Conservation (phyloP, 1,140 invertebrate genomes). For the Aphaenogaster rudis region DNA sequence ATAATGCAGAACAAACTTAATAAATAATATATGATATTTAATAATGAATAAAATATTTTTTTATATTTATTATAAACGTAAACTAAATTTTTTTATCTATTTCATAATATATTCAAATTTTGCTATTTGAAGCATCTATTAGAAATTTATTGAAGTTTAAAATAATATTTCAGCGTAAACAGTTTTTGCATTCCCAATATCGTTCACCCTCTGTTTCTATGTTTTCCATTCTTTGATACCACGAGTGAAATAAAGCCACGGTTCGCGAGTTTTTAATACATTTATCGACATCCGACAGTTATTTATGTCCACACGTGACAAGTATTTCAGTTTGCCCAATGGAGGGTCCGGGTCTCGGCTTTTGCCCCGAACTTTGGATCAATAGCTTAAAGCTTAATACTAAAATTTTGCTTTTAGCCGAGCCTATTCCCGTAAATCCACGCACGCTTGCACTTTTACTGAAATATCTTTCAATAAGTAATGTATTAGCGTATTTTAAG, state of each 20-base stretch:
- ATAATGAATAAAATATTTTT: constrained; percentile 18
- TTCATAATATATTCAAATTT: not conserved
- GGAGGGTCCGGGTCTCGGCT: constrained; percentile 63
- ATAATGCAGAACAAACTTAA: not conserved
- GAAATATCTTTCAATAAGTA: constrained; percentile 5
- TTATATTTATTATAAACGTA: not conserved
- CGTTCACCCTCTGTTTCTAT: constrained; percentile 73
- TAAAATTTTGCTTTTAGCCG: constrained; percentile 34
- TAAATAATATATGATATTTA: not conserved
- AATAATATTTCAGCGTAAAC: constrained; percentile 33
- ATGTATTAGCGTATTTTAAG: not conserved
- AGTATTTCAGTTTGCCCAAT: constrained; percentile 69
- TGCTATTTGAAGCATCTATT: no score
- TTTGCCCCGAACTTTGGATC: constrained; percentile 65
- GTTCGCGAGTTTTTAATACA: constrained; percentile 83
- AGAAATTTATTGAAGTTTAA: not conserved
- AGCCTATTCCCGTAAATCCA: not conserved
- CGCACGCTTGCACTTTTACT: not conserved
- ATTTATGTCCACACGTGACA: constrained; percentile 80
- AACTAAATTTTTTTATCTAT: not conserved
- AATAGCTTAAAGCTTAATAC: constrained; percentile 53
- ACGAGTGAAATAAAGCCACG: constrained; percentile 82
- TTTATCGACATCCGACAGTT: constrained; percentile 83
- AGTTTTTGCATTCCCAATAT: constrained; percentile 40
- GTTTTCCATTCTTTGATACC: constrained; percentile 78